phyloP scores from a whole-genome alignment of 2,113 vertebrate species.

The Platichthys stellatus region DNA sequence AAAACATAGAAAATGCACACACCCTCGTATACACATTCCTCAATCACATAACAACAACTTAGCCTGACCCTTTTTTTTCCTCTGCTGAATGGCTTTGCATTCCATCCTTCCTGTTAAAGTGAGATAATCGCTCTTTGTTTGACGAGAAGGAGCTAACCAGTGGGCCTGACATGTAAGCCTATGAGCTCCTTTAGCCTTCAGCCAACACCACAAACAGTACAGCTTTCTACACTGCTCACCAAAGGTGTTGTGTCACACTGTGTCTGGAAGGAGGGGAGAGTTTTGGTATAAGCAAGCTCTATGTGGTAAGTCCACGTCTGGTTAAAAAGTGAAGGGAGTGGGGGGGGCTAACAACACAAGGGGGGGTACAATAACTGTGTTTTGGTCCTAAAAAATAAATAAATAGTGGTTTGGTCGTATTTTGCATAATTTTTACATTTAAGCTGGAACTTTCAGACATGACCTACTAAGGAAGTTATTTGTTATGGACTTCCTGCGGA shows the following conservation, averaged over 20 bases:
- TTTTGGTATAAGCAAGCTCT: no score
- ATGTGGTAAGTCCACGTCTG: not conserved
- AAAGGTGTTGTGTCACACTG: constrained; percentile 49
- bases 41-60: constrained; percentile 54
- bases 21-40: constrained; percentile 49
- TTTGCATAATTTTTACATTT: not conserved
- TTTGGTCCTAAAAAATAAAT: not conserved
- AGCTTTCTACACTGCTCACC: constrained; percentile 74
- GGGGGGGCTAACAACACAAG: no score
- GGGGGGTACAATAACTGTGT: not conserved
- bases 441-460: no score
- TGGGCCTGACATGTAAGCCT: constrained; percentile 88
- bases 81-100: constrained; percentile 49
- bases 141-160: constrained; percentile 82
- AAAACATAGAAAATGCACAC: constrained; percentile 33
- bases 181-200: constrained; percentile 79
- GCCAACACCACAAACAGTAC: constrained; percentile 71
- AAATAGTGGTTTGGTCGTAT: not conserved
- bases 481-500: no score
- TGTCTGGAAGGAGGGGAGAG: constrained; percentile 9
- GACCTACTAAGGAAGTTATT: no score
- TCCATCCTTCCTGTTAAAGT: constrained; percentile 85
- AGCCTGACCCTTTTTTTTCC: constrained; percentile 16
- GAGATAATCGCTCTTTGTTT: constrained; percentile 91
- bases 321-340: no score